phyloP scores from a whole-genome alignment of 2,888 invertebrate genomes.

The Plebejus anna region DNA sequence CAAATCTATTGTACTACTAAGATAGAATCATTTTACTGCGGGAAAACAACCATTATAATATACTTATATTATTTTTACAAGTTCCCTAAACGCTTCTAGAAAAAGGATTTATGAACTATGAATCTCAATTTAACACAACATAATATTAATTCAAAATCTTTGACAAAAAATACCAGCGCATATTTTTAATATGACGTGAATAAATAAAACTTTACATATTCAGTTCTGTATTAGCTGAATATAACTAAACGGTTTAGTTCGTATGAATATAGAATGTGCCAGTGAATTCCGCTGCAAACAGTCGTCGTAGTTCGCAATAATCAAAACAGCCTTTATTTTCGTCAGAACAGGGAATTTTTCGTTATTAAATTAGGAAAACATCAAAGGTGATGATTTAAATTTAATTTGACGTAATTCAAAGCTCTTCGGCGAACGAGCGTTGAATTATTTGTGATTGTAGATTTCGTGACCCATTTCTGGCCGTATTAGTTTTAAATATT shows the following conservation, averaged over 20 bases:
- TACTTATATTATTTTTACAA: no score
- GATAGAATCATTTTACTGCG: no score
- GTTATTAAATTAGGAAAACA: conserved; percentile 25
- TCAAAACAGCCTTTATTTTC: conserved; percentile 28
- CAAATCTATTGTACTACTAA: no score
- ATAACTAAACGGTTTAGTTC: conserved; percentile 4
- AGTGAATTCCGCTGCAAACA: conserved; percentile 28
- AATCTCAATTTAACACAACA: background rate
- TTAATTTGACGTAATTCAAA: background rate
- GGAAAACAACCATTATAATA: no score
- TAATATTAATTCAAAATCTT: background rate
- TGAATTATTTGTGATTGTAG: background rate
- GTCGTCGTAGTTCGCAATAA: conserved; percentile 33
- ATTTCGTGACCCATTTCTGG: background rate
- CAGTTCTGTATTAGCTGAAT: conserved; percentile 1
- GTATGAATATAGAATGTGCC: conserved; percentile 7
- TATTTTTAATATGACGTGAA: background rate
- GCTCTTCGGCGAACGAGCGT: background rate
- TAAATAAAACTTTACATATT: background rate
- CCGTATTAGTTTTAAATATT: background rate
- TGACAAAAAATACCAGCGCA: background rate
- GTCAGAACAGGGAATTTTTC: background rate
- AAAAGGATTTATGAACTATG: background rate
- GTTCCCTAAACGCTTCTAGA: no score
- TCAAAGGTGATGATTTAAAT: conserved; percentile 14